A percentile compares a stretch with the other conserved stretches of the same genome.
These are phyloP conservation scores for Sorex maritimensis DNA, from an alignment of 2,797 vertebrate genomes.

Conservation along the genomic window DNA sequence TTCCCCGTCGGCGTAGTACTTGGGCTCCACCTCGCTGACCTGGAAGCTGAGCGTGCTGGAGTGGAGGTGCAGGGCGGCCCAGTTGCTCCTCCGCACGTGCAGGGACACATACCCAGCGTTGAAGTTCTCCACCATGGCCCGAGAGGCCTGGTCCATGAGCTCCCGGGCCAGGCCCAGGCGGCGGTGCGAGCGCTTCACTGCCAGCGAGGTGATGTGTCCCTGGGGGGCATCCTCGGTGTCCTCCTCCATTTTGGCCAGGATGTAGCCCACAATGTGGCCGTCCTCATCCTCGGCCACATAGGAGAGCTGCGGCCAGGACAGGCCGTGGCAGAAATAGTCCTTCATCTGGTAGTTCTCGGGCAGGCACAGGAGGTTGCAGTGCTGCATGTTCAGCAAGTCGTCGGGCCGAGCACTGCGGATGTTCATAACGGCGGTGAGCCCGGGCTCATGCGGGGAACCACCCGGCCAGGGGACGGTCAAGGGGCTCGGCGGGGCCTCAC, in stretches of 20 bases:
- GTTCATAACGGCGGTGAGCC: conserved; percentile 73
- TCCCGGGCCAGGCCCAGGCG: conserved; percentile 96
- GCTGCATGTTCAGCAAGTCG: conserved; percentile 97
- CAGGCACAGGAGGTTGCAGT: conserved; percentile 96
- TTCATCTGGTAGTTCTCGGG: conserved; percentile 98
- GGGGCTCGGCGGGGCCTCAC: no score
- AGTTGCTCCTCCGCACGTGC: conserved; percentile 97
- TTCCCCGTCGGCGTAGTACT: conserved; percentile 97
- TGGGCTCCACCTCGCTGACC: conserved; percentile 96
- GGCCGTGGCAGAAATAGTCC: conserved; percentile 91
- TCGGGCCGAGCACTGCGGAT: conserved; percentile 90
- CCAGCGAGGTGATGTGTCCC: conserved; percentile 97
- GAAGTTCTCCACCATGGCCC: conserved; percentile 95
- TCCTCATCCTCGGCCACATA: conserved; percentile 85
- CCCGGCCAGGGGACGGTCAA: no score
- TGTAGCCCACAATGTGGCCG: conserved; percentile 79
- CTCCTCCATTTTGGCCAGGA: conserved; percentile 92
- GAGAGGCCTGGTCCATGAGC: conserved; percentile 92
- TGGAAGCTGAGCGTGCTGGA: conserved; percentile 96
- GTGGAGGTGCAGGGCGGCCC: conserved; percentile 95
- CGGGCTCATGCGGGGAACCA: no score
- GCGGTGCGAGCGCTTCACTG: conserved; percentile 95
- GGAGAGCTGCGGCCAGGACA: conserved; percentile 93
- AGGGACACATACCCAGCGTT: conserved; percentile 96
- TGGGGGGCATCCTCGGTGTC: conserved; percentile 96